A percentile compares a stretch with the other conserved stretches of the same genome.
Conservation (phyloP, 64 coral and sea anemone species). For the Anthopleura sola region DNA sequence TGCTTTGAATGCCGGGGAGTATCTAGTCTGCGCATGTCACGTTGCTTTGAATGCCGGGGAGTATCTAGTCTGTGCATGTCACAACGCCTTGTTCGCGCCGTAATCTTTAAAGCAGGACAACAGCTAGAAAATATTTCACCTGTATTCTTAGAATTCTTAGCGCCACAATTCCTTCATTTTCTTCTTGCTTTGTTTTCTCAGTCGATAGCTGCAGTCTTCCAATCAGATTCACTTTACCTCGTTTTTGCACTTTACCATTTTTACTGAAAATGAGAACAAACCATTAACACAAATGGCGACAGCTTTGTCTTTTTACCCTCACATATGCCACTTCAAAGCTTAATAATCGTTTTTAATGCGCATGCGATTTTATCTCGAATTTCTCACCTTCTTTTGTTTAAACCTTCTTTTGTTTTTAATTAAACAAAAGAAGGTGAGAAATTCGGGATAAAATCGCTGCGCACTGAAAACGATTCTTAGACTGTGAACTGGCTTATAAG, state of each 20-base stretch:
- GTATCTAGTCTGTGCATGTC: background rate
- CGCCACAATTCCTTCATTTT: constrained; percentile 92
- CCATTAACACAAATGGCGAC: too few relatives aligned
- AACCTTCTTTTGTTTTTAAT: too few relatives aligned
- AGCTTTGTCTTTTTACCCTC: background rate
- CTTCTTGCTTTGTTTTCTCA: constrained; percentile 88
- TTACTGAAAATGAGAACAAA: constrained; percentile 51
- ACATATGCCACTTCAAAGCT: too few relatives aligned
- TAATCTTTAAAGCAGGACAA: too few relatives aligned
- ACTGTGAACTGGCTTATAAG: too few relatives aligned
- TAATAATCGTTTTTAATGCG: too few relatives aligned
- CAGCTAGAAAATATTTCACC: constrained; percentile 24
- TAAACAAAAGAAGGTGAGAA: too few relatives aligned
- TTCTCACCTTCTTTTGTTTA: too few relatives aligned
- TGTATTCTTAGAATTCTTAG: constrained; percentile 92
- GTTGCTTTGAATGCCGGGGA: background rate
- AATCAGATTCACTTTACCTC: constrained; percentile 94
- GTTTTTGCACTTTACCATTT: constrained; percentile 93
- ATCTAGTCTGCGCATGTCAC: background rate
- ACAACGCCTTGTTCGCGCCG: background rate
- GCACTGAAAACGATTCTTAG: too few relatives aligned
- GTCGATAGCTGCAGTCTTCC: constrained; percentile 89
- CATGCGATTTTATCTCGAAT: too few relatives aligned
- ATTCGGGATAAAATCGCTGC: too few relatives aligned
- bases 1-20: background rate